Conservation (phyloP, 2,888 invertebrate genomes). For the Xanthorhoe spadicearia region DNA sequence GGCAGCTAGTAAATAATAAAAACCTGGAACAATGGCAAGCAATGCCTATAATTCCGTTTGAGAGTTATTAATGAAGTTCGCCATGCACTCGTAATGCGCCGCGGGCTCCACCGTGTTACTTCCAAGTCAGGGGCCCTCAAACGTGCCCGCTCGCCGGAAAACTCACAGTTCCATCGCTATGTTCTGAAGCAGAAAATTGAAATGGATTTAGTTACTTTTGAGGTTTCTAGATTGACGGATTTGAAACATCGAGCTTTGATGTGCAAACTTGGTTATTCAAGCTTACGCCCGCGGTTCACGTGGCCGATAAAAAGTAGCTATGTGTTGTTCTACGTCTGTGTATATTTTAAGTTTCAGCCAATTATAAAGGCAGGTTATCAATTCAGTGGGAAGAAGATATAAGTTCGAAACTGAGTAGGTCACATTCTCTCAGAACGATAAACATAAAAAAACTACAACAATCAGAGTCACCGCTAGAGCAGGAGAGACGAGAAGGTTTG, state of each 20-base stretch:
- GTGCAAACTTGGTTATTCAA: not conserved
- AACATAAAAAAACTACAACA: no score
- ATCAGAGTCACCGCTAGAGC: no score
- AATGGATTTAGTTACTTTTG: conserved; percentile 32
- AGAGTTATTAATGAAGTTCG: conserved; percentile 13
- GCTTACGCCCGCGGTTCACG: no score
- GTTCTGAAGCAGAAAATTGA: conserved; percentile 34
- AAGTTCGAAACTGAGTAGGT: no score
- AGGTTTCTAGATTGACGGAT: conserved; percentile 24
- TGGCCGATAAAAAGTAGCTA: no score
- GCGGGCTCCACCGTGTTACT: conserved; percentile 26
- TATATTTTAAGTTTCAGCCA: not conserved
- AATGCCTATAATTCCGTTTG: not conserved
- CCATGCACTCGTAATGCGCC: conserved; percentile 28
- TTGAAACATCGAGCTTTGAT: conserved; percentile 4
- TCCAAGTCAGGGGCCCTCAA: conserved; percentile 40
- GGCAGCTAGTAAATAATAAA: not conserved
- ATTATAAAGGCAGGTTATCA: no score
- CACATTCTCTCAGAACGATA: no score
- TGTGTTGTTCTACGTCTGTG: no score
- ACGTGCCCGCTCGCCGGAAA: conserved; percentile 42
- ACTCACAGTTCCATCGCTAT: conserved; percentile 31
- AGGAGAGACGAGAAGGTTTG: no score
- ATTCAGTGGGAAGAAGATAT: no score
- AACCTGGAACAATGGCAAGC: not conserved